Conservation (phyloP, 2,888 invertebrate species). For the Noctua fimbriata region DNA sequence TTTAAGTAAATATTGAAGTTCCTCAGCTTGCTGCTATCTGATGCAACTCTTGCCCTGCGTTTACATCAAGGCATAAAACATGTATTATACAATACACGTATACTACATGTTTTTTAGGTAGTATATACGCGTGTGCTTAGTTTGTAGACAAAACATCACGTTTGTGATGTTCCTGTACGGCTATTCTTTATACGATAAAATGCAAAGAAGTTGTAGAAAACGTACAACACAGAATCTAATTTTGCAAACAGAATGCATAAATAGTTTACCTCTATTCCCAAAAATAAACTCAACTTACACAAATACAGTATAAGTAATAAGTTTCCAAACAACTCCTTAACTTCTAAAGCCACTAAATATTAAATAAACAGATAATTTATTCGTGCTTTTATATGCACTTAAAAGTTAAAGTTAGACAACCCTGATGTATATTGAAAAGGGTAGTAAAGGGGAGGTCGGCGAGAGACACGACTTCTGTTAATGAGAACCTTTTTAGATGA, state of each 20-base stretch:
- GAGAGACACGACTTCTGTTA: slow-evolving; percentile 20
- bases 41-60: too few species aligned
- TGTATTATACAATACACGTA: too few species aligned
- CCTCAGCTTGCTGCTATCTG: too few species aligned
- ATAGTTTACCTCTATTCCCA: background rate
- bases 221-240: background rate
- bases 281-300: slow-evolving; percentile 18
- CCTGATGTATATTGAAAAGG: slow-evolving; percentile 55
- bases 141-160: too few species aligned
- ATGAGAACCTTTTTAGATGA: slow-evolving; percentile 55
- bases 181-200: background rate
- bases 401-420: slow-evolving; percentile 45
- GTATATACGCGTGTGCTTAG: too few species aligned
- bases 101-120: too few species aligned
- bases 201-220: background rate
- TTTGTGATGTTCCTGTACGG: background rate
- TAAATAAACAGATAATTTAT: slow-evolving; percentile 34
- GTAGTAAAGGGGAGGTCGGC: slow-evolving; percentile 11
- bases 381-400: slow-evolving; percentile 30
- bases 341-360: slow-evolving; percentile 36
- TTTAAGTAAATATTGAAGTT: too few species aligned
- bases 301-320: too few species aligned
- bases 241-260: slow-evolving; percentile 1
- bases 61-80: too few species aligned
- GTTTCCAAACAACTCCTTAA: slow-evolving; percentile 13